Evolutionary conservation across 1,140 invertebrate genomes (phyloP).

Genomic region (Apocrypta bakeri): DNA sequence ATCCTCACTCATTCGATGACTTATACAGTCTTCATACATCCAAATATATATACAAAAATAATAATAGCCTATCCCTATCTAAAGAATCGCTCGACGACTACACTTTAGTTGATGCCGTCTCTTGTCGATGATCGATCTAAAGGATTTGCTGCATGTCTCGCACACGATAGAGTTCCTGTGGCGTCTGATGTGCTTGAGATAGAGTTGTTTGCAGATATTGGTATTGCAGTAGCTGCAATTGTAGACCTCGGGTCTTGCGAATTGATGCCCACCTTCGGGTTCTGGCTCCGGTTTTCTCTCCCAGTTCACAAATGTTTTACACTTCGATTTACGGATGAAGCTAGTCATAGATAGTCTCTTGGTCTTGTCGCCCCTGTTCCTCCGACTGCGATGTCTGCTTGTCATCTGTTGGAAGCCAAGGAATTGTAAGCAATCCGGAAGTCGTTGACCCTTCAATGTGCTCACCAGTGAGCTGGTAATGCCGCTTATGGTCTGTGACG

Average conservation of each 20-base stretch:
- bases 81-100: not conserved
- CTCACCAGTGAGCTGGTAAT: slow-evolving; percentile 6
- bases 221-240: slow-evolving; percentile 22
- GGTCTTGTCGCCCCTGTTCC: not conserved
- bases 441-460: slow-evolving; percentile 4
- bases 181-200: slow-evolving; percentile 28
- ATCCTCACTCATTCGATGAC: no score
- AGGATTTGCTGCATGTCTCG: slow-evolving; percentile 16
- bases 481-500: slow-evolving; percentile 4
- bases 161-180: slow-evolving; percentile 12
- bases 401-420: not conserved
- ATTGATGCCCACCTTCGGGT: not conserved
- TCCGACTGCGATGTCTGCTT: not conserved
- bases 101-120: slow-evolving; percentile 32
- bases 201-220: slow-evolving; percentile 30
- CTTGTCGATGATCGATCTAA: slow-evolving; percentile 16
- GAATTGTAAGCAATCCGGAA: slow-evolving; percentile 13
- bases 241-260: slow-evolving; percentile 34
- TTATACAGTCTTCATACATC: no score
- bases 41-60: no score
- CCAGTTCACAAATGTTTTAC: slow-evolving; percentile 9
- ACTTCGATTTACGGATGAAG: not conserved
- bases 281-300: slow-evolving; percentile 11
- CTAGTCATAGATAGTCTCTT: not conserved
- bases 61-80: not conserved